Evolutionary conservation across 1,140 invertebrate species (phyloP).

Genomic region (Ips nitidus): DNA sequence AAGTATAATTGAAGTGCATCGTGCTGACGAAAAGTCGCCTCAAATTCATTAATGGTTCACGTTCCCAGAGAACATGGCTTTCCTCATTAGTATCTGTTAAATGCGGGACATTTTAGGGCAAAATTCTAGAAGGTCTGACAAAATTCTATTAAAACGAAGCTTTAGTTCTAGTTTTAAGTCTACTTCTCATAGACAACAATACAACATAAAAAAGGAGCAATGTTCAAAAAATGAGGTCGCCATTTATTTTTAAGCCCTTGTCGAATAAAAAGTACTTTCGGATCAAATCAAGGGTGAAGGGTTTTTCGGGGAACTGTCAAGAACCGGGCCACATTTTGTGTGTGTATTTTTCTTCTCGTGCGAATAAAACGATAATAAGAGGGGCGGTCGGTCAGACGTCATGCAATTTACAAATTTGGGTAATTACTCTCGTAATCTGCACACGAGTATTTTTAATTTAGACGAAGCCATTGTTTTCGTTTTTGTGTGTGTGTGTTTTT

Average conservation of each 20-base stretch:
- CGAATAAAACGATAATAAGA: constrained; percentile 26
- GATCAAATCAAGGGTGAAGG: constrained; percentile 17
- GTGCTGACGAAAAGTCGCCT: constrained; percentile 22
- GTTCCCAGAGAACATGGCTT: constrained; percentile 10
- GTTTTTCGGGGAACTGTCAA: constrained; percentile 23
- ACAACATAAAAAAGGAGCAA: too few relatives aligned
- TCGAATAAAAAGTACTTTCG: constrained; percentile 17
- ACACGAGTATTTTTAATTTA: constrained; percentile 27
- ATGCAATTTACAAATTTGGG: constrained; percentile 35
- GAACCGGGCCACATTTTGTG: constrained; percentile 17
- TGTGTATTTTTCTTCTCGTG: constrained; percentile 15
- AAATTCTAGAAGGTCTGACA: too few relatives aligned
- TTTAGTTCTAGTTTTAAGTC: too few relatives aligned
- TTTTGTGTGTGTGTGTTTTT: constrained; percentile 1
- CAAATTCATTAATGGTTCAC: constrained; percentile 29
- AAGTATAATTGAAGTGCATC: constrained; percentile 24
- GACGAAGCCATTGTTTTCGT: constrained; percentile 12
- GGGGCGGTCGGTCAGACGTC: constrained; percentile 18
- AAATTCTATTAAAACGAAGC: too few relatives aligned
- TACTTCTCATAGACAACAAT: too few relatives aligned
- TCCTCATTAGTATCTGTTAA: constrained; percentile 20
- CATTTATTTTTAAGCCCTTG: neutral
- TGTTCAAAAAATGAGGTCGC: too few relatives aligned
- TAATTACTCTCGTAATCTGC: constrained; percentile 33
- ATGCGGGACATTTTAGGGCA: neutral